Conservation (phyloP, 2,888 invertebrate species). For the Chaetoderma sp. region DNA sequence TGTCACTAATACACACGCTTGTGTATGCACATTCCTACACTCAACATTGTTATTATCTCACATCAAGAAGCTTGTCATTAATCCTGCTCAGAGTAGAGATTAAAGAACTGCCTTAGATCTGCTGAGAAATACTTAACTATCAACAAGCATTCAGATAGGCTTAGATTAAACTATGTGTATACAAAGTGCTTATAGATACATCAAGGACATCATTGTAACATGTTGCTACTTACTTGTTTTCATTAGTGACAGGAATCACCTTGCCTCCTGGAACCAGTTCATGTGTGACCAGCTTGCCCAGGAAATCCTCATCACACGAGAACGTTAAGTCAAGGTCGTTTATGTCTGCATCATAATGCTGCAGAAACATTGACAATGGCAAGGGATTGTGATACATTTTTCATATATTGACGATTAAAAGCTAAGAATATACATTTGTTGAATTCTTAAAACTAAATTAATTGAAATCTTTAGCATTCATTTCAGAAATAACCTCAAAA, state of each 20-base stretch:
- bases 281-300: slow-evolving; percentile 93
- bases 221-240: slow-evolving; percentile 85
- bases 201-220: no score
- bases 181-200: no score
- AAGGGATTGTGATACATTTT: not conserved
- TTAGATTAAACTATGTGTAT: no score
- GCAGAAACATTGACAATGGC: slow-evolving; percentile 19
- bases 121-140: no score
- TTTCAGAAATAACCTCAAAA: not conserved
- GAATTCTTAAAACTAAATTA: not conserved
- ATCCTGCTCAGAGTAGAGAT: no score
- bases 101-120: no score
- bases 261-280: slow-evolving; percentile 96
- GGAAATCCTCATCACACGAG: slow-evolving; percentile 93
- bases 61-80: no score
- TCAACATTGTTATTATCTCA: no score
- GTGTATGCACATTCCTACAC: no score
- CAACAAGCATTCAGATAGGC: no score
- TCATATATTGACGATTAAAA: not conserved
- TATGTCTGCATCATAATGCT: slow-evolving; percentile 82
- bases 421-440: not conserved
- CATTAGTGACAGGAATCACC: slow-evolving; percentile 92
- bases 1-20: no score
- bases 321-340: slow-evolving; percentile 94
- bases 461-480: not conserved